phyloP scores from a whole-genome alignment of 2,888 invertebrate genomes.

The Mesochorus sp. region DNA sequence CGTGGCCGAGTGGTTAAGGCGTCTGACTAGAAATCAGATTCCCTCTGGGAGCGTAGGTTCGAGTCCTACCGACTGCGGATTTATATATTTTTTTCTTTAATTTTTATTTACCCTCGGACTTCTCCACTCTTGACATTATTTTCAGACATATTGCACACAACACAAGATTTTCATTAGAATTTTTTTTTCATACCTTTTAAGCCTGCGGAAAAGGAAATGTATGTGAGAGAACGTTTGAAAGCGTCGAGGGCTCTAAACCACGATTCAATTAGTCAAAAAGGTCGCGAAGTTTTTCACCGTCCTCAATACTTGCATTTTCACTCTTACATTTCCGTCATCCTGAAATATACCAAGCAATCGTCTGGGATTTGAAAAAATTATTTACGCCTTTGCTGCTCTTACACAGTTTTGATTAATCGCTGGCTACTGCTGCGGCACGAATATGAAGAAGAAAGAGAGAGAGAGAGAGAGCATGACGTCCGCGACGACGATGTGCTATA shows the following conservation, averaged over 20 bases:
- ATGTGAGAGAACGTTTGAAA: slow-evolving; percentile 26
- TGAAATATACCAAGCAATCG: slow-evolving; percentile 10
- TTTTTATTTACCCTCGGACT: background rate
- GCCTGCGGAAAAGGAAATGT: background rate
- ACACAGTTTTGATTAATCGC: slow-evolving; percentile 53
- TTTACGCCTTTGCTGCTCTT: slow-evolving; percentile 32
- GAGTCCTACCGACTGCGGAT: slow-evolving; percentile 93
- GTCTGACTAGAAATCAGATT: slow-evolving; percentile 95
- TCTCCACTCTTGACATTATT: background rate
- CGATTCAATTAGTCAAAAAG: slow-evolving; percentile 42
- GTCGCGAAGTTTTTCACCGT: slow-evolving; percentile 8
- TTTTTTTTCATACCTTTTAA: slow-evolving; percentile 1
- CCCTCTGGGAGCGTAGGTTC: slow-evolving; percentile 96
- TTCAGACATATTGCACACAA: background rate
- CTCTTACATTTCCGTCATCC: slow-evolving; percentile 8
- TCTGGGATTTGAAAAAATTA: slow-evolving; percentile 51
- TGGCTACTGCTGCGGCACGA: background rate
- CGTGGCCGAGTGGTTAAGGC: slow-evolving; percentile 95
- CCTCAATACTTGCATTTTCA: slow-evolving; percentile 17
- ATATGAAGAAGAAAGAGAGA: background rate
- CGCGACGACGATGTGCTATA: slow-evolving; percentile 9
- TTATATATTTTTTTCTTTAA: slow-evolving; percentile 28
- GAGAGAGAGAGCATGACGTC: slow-evolving; percentile 31
- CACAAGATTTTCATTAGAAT: slow-evolving; percentile 9
- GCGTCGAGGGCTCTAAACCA: background rate